Conservation (phyloP, 2,797 vertebrate genomes). For the Dromococcyx pavoninus region DNA sequence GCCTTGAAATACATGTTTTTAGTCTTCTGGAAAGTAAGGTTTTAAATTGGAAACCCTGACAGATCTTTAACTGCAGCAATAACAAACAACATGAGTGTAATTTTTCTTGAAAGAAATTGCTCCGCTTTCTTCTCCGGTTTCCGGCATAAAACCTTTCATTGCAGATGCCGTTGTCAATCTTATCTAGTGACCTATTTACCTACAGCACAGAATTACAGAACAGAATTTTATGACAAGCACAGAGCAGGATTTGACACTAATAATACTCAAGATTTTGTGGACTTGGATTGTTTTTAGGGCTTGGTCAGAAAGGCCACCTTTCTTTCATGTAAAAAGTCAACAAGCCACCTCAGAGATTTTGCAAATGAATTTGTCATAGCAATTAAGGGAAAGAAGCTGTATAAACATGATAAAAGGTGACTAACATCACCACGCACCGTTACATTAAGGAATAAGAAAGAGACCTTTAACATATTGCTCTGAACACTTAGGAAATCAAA, state of each 20-base stretch:
- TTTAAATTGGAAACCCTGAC: constrained; percentile 7
- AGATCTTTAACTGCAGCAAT: constrained; percentile 22
- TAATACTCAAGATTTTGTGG: neutral
- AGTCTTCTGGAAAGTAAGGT: constrained; percentile 10
- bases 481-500: constrained; percentile 28
- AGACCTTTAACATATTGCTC: constrained; percentile 12
- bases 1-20: neutral
- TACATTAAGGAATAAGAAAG: neutral
- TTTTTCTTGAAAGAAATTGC: constrained; percentile 43
- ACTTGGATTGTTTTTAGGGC: neutral
- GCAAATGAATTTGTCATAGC: constrained; percentile 28
- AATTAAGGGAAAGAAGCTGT: constrained; percentile 42
- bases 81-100: neutral
- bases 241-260: neutral
- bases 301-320: constrained; percentile 8
- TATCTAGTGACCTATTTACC: constrained; percentile 56
- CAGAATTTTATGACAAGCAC: neutral
- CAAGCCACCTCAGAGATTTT: neutral
- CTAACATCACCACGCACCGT: neutral
- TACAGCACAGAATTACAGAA: constrained; percentile 35
- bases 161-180: constrained; percentile 50
- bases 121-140: neutral
- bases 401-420: constrained; percentile 15
- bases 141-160: constrained; percentile 39
- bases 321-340: neutral